A percentile compares a stretch with the other conserved stretches of the same genome.
Conservation (phyloP, 2,797 vertebrate genomes). For the Bryconaethiops microstoma region DNA sequence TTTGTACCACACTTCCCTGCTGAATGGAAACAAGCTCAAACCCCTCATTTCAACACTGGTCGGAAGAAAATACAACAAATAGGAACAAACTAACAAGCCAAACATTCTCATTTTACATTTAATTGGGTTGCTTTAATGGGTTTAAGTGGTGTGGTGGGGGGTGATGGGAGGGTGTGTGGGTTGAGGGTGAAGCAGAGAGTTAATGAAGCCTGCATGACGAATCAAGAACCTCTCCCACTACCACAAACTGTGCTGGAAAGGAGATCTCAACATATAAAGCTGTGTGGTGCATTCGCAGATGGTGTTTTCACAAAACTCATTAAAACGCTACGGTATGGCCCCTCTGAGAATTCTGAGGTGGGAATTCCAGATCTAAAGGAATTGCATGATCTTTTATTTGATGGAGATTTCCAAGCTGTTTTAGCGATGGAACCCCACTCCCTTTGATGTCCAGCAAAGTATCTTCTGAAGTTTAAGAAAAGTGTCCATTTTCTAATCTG, state of each 20-base stretch:
- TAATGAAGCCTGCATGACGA: constrained; percentile 38
- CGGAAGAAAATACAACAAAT: not conserved
- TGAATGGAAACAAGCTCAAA: not conserved
- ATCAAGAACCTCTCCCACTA: constrained; percentile 6
- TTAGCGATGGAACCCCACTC: constrained; percentile 17
- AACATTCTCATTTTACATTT: constrained; percentile 29
- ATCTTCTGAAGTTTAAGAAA: not conserved
- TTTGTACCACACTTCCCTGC: not conserved
- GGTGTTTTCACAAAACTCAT: constrained; percentile 11
- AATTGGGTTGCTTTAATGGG: constrained; percentile 17
- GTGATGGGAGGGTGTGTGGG: not conserved
- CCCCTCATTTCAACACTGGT: not conserved
- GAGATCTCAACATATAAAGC: constrained; percentile 20
- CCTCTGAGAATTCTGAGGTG: not conserved
- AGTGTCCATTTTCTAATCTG: not conserved
- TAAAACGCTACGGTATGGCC: constrained; percentile 1
- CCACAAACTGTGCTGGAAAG: constrained; percentile 25
- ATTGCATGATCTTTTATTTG: constrained; percentile 22
- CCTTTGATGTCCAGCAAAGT: not conserved
- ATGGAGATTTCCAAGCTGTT: not conserved
- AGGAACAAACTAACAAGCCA: constrained; percentile 29
- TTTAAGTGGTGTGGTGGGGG: not conserved
- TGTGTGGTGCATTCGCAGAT: constrained; percentile 21
- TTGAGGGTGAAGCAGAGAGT: constrained; percentile 27
- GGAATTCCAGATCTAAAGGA: constrained; percentile 10